A percentile compares a stretch with the other conserved stretches of the same genome.
phyloP scores from a whole-genome alignment of 30 jellyfish, hydroid and myxozoan genomes.

The Haliclystus octoradiatus region DNA sequence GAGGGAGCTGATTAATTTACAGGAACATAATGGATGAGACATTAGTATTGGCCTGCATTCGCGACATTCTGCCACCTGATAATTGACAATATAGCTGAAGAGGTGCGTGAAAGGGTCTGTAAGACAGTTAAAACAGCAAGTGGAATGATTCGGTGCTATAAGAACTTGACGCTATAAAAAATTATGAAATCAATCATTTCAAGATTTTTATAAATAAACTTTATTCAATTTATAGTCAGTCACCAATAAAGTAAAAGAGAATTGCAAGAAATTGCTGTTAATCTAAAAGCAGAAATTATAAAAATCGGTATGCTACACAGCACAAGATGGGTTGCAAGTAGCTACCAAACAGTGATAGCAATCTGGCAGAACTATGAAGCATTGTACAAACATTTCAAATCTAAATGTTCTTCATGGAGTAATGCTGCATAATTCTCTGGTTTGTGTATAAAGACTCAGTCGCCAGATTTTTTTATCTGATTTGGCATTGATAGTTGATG shows the following conservation, averaged over 20 bases:
- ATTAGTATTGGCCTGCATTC: neutral
- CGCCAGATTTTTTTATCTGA: conserved; percentile 36
- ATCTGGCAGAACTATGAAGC: conserved; percentile 19
- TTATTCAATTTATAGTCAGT: conserved; percentile 14
- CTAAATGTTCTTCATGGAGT: neutral
- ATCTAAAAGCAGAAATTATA: conserved; percentile 26
- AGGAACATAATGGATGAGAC: neutral
- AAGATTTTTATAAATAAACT: conserved; percentile 21
- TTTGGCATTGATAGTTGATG: conserved; percentile 28
- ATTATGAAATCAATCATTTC: neutral
- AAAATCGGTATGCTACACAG: conserved; percentile 37
- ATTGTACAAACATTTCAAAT: conserved; percentile 3
- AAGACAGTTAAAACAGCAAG: neutral
- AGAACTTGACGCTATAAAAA: neutral
- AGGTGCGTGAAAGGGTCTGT: neutral
- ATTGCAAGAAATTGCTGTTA: conserved; percentile 17
- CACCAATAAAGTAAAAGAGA: conserved; percentile 29
- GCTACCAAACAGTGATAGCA: conserved; percentile 40
- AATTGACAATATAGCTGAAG: neutral
- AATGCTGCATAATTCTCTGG: conserved; percentile 8
- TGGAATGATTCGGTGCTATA: neutral
- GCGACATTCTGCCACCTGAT: neutral
- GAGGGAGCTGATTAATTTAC: neutral
- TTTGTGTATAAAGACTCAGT: conserved; percentile 4
- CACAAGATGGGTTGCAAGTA: conserved; percentile 37